Evolutionary conservation across 2,113 vertebrate genomes (phyloP).

Genomic region (Chlamydotis undulata): DNA sequence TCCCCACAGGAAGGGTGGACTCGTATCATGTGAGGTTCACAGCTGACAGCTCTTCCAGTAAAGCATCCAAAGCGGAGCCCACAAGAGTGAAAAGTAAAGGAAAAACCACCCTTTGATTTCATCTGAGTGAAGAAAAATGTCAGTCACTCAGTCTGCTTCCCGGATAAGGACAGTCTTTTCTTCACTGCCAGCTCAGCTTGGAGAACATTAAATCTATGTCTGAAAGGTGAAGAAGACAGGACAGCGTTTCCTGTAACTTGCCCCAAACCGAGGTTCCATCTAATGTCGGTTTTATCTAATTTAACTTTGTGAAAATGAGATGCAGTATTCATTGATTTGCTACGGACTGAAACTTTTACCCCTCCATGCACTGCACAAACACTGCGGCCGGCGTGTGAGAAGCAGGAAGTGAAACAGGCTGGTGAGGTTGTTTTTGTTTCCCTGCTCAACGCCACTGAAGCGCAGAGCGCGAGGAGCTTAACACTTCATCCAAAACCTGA

Average conservation of each 20-base stretch:
- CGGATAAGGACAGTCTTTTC: neutral
- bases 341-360: neutral
- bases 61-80: neutral
- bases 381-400: neutral
- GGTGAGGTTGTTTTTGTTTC: slow-evolving; percentile 10
- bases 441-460: neutral
- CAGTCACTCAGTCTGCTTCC: neutral
- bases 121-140: slow-evolving; percentile 28
- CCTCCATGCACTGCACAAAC: accelerated
- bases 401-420: slow-evolving; percentile 60
- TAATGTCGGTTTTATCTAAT: neutral
- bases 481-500: neutral
- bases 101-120: slow-evolving; percentile 25
- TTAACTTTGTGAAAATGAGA: neutral
- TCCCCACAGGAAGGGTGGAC: slow-evolving; percentile 69
- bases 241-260: neutral
- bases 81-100: slow-evolving; percentile 34
- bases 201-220: neutral
- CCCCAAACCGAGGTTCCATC: neutral
- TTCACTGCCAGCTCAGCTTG: neutral
- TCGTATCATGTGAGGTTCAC: slow-evolving; percentile 43
- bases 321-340: neutral
- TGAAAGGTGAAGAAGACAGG: neutral
- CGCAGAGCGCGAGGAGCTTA: neutral
- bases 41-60: slow-evolving; percentile 61